Evolutionary conservation across 2,797 vertebrate genomes (phyloP).

Genomic region (Synanceia verrucosa): DNA sequence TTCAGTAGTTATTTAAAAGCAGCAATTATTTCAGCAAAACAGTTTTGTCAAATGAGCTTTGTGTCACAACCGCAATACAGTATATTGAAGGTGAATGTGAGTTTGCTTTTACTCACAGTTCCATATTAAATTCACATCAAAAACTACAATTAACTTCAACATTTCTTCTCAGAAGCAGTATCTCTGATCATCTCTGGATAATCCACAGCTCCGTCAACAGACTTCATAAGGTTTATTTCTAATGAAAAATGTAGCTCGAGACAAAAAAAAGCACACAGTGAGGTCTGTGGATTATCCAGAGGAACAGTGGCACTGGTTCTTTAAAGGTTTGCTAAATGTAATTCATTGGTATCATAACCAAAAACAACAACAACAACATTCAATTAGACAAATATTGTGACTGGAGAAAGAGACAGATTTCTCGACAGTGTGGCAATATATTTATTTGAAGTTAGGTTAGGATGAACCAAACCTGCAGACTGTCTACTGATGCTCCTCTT

Average conservation of each 20-base stretch:
- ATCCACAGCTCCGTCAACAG: neutral
- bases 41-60: neutral
- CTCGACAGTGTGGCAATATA: neutral
- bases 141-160: neutral
- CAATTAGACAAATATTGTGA: neutral
- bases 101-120: neutral
- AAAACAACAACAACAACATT: neutral
- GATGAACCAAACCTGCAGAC: neutral
- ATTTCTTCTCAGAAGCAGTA: neutral
- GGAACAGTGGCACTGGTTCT: neutral
- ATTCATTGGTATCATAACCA: neutral
- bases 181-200: neutral
- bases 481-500: neutral
- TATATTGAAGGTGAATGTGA: neutral
- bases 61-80: no score
- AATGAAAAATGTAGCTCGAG: neutral
- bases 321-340: neutral
- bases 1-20: neutral
- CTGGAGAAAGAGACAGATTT: neutral
- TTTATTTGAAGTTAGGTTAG: neutral
- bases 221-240: neutral
- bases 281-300: neutral
- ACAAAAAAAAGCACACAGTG: neutral
- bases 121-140: neutral
- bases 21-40: neutral